Conservation (phyloP, 1,140 invertebrate genomes). For the Neodiprion fabricii region DNA sequence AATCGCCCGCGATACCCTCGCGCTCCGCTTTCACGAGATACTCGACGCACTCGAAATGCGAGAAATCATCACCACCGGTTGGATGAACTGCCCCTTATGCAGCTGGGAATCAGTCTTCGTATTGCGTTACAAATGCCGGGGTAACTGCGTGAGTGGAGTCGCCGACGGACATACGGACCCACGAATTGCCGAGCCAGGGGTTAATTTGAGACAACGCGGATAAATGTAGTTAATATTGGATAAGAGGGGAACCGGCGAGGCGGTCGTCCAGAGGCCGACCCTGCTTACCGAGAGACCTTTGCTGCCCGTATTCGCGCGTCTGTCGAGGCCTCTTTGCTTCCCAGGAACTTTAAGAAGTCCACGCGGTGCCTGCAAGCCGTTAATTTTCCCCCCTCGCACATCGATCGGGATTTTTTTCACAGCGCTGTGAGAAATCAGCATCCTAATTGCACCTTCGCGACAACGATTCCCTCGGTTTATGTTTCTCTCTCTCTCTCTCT, state of each 20-base stretch:
- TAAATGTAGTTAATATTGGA: constrained; percentile 60
- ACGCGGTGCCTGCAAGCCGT: background rate
- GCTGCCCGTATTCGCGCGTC: background rate
- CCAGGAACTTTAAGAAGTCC: background rate
- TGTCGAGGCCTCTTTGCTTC: background rate
- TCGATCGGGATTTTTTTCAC: too few species aligned
- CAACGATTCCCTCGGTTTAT: background rate
- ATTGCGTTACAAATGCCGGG: too few species aligned
- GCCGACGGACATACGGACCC: constrained; percentile 40
- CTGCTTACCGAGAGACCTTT: constrained; percentile 18
- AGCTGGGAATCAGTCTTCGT: too few species aligned
- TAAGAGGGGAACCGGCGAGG: constrained; percentile 38
- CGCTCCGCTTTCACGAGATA: background rate
- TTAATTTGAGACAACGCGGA: constrained; percentile 58
- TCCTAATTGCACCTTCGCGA: background rate
- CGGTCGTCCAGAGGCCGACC: constrained; percentile 32
- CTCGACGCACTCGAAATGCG: background rate
- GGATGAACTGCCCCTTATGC: too few species aligned
- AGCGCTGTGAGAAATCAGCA: background rate
- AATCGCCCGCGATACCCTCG: background rate
- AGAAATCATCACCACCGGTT: background rate
- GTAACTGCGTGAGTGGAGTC: constrained; percentile 26
- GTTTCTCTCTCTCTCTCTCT: too few species aligned
- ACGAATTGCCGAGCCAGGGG: constrained; percentile 54
- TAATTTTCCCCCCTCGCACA: too few species aligned